A percentile compares a stretch with the other conserved stretches of the same genome.
These are phyloP conservation scores for Heterocephalus glaber DNA, from an alignment of 2,113 vertebrate genomes.

Conservation along the genomic window DNA sequence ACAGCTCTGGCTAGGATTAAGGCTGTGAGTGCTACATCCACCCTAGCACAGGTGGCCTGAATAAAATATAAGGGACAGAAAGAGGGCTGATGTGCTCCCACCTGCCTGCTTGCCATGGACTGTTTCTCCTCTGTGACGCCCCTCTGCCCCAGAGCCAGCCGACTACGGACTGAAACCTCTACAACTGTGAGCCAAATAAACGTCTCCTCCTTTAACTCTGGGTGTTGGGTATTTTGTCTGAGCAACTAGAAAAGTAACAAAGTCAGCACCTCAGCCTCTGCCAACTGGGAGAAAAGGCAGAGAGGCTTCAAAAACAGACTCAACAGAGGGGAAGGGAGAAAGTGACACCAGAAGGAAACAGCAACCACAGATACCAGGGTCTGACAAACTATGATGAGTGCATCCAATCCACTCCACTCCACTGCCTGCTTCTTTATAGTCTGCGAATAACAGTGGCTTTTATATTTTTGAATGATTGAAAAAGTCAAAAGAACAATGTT, in stretches of 20 bases:
- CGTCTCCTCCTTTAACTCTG: not conserved
- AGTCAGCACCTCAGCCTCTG: not conserved
- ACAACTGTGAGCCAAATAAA: not conserved
- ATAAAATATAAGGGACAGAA: not conserved
- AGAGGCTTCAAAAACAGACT: constrained; percentile 24
- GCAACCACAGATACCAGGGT: too few relatives aligned
- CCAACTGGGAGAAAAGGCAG: not conserved
- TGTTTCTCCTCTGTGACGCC: not conserved
- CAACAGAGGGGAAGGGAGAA: not conserved
- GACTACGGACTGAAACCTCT: not conserved
- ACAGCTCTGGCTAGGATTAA: not conserved
- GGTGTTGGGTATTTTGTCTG: not conserved
- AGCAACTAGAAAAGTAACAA: not conserved
- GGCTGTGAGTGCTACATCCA: not conserved
- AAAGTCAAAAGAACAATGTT: not conserved
- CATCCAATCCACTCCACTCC: not conserved
- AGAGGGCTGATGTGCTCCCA: not conserved
- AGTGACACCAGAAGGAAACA: not conserved
- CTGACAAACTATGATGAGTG: rapidly evolving
- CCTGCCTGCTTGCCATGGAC: not conserved
- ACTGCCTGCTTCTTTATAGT: not conserved
- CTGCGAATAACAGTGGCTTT: not conserved
- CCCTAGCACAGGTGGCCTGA: not conserved
- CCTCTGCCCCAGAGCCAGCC: not conserved
- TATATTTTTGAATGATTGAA: not conserved